These are phyloP conservation scores for Pinctada fucata DNA, from an alignment of 2,888 invertebrate species.

Conservation along the genomic window DNA sequence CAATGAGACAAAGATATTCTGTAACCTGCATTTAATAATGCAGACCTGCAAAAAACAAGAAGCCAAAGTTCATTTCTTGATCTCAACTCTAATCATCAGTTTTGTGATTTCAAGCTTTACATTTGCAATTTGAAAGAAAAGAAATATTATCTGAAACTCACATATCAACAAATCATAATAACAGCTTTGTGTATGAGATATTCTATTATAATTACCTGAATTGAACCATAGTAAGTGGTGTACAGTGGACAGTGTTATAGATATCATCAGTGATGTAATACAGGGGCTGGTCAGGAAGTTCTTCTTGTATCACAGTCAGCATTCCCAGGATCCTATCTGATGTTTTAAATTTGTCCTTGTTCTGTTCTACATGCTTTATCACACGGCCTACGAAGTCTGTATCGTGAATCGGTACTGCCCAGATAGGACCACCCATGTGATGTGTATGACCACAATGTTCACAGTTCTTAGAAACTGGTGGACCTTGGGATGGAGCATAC, in stretches of 20 bases:
- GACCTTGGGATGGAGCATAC: slow-evolving; percentile 83
- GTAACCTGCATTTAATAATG: slow-evolving; percentile 82
- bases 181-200: too few relatives aligned
- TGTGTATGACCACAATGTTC: slow-evolving; percentile 86
- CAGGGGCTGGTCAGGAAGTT: slow-evolving; percentile 89
- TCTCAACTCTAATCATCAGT: too few relatives aligned
- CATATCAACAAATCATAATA: too few relatives aligned
- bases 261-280: slow-evolving; percentile 91
- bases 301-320: slow-evolving; percentile 86
- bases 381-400: slow-evolving; percentile 85
- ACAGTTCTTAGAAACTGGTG: slow-evolving; percentile 84
- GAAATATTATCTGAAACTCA: not conserved
- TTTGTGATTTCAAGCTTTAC: too few relatives aligned
- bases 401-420: slow-evolving; percentile 92
- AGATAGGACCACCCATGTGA: slow-evolving; percentile 94
- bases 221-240: slow-evolving; percentile 67
- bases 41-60: slow-evolving; percentile 82
- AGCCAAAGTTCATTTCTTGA: too few relatives aligned
- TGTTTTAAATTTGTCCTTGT: slow-evolving; percentile 82
- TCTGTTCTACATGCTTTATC: slow-evolving; percentile 76
- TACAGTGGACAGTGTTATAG: slow-evolving; percentile 83
- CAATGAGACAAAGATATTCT: slow-evolving; percentile 95
- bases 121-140: not conserved
- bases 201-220: slow-evolving; percentile 79
- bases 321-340: slow-evolving; percentile 82